A percentile compares a stretch with the other conserved stretches of the same genome.
Conservation (phyloP, 2,113 vertebrate species). For the Phalacrocorax carbo region DNA sequence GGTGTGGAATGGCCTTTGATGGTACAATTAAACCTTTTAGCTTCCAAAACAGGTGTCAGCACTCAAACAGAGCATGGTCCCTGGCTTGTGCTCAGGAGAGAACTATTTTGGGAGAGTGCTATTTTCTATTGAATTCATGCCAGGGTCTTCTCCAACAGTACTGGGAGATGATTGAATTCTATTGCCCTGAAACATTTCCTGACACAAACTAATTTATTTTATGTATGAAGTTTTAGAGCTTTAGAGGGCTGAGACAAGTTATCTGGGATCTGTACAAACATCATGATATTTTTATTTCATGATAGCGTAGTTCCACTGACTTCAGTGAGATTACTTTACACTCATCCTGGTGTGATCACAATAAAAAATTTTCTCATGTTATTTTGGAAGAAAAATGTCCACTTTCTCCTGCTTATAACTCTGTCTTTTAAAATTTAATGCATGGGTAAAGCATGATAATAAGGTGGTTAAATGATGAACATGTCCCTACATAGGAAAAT, state of each 20-base stretch:
- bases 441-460: background rate
- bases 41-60: constrained; percentile 19
- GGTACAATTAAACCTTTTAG: background rate
- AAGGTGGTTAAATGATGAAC: background rate
- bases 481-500: background rate
- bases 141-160: background rate
- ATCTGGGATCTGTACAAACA: background rate
- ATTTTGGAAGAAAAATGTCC: background rate
- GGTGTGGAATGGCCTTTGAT: background rate
- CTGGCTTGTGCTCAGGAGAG: background rate
- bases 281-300: background rate
- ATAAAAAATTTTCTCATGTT: background rate
- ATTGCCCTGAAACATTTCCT: background rate
- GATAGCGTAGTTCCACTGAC: background rate
- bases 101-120: background rate
- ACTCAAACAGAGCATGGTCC: background rate
- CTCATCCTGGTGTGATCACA: background rate
- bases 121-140: background rate
- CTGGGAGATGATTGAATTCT: background rate
- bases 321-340: background rate
- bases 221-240: background rate
- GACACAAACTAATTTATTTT: background rate
- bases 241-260: background rate
- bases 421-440: background rate
- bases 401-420: background rate